Conservation (phyloP, 2,113 vertebrate genomes). For the Lepidothrix coronata region DNA sequence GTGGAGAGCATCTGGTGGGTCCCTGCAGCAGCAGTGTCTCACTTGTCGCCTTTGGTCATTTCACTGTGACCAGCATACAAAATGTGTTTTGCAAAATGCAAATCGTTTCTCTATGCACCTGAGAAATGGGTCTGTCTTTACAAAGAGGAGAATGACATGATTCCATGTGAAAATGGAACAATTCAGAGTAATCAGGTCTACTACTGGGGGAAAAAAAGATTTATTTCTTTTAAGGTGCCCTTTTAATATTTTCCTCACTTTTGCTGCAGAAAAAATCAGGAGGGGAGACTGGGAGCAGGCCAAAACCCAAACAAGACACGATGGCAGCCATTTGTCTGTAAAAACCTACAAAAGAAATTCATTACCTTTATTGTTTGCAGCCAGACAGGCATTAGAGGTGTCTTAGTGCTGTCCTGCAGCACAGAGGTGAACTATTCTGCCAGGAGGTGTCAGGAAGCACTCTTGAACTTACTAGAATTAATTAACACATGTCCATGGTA, state of each 20-base stretch:
- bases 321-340: background rate
- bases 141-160: background rate
- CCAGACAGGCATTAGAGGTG: background rate
- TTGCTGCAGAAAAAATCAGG: background rate
- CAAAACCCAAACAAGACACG: background rate
- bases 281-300: background rate
- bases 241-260: background rate
- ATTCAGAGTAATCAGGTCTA: background rate
- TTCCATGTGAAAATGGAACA: background rate
- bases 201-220: background rate
- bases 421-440: slow-evolving; percentile 25
- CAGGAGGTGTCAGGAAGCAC: background rate
- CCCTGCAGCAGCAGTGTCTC: background rate
- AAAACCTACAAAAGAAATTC: slow-evolving; percentile 1
- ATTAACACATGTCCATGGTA: slow-evolving; percentile 37
- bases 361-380: background rate
- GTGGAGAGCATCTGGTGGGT: background rate
- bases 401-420: background rate
- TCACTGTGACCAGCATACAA: slow-evolving; percentile 1
- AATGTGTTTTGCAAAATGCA: background rate
- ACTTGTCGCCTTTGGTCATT: background rate
- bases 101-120: background rate
- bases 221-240: background rate
- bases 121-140: background rate
- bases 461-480: slow-evolving; percentile 10